Evolutionary conservation across 1,140 invertebrate species (phyloP), one percentile per base, ranked within the genome.

Genomic region (Drosophila tsacasi): DNA sequence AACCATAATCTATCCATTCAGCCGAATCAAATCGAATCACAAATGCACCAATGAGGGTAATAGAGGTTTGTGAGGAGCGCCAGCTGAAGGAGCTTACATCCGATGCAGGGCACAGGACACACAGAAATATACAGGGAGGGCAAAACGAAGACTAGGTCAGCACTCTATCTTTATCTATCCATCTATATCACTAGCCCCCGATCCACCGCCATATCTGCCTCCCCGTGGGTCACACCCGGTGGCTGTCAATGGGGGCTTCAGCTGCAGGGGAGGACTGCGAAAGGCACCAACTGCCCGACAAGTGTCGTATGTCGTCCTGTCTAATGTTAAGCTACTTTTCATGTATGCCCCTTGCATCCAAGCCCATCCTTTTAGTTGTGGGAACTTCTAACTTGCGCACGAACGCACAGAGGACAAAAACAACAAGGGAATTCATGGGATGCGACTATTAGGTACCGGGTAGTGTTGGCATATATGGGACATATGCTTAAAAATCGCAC

Each of bases 271-370:
- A 52, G 67, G 50, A 50, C 10, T 25, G 54, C 27, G 58, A 40
- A 47, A 40, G 57, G 44, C 75, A 58, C 66, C 66, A 64, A 71
- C 74, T 77, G 60, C 42, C 80, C 72, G 74, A 89, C 84, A 84
- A 87, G 84, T 87, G 84, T 89, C 81, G 84, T 79, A 81, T 89
- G 84, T 87, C 78, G 77, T 78, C 35, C 84, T 67, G 67, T 84
- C 81, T 84, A 84, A 84, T 87, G 84, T 90, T 81, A 84, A 87
- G 84, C 85, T 79, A 87, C 84, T 87, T 87, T 87, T 87, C 84
- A 89, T 87, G 84, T 87, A 83, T 52, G 55, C 55, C 82, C 81
- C 25, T 47, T 61, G 47, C 42, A 62, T 60, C 75, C 21, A 23
- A 19, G 50, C 40, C 54, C 32, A 39, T 40, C 55, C 73, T 61